These are phyloP conservation scores for Onychomys leucogaster DNA, from an alignment of 2,797 vertebrate species.

Conservation along the genomic window DNA sequence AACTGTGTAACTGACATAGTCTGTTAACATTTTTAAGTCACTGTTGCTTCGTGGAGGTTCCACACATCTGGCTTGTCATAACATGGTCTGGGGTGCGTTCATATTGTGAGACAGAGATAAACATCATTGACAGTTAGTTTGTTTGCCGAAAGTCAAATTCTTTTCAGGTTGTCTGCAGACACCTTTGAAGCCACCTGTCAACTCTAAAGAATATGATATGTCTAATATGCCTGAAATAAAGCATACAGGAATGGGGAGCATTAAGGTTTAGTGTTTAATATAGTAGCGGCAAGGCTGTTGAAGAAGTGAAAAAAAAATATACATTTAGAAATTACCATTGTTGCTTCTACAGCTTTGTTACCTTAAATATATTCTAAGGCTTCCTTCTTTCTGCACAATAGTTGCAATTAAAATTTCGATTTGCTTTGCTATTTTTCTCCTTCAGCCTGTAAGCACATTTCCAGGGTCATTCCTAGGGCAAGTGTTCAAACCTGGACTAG, in stretches of 20 bases:
- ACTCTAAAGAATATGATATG: background rate
- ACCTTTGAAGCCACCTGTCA: background rate
- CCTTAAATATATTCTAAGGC: background rate
- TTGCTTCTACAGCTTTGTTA: background rate
- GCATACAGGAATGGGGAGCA: background rate
- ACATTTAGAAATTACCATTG: background rate
- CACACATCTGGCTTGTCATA: background rate
- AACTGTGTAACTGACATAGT: conserved; percentile 1
- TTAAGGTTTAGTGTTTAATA: background rate
- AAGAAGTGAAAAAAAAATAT: background rate
- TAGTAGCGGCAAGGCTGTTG: background rate
- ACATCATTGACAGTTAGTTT: background rate
- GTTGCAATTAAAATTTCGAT: conserved; percentile 20
- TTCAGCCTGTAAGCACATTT: background rate
- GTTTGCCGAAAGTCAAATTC: conserved; percentile 16
- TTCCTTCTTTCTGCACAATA: background rate
- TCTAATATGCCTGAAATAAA: conserved; percentile 20
- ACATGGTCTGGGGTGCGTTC: background rate
- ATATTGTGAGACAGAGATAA: background rate
- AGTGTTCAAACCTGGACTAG: background rate
- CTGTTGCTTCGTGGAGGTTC: background rate
- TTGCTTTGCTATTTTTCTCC: conserved; percentile 34
- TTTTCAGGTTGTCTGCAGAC: background rate
- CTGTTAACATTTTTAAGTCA: conserved; percentile 19
- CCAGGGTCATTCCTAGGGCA: background rate